These are phyloP conservation scores for Fundulus diaphanus DNA, from an alignment of 2,797 vertebrate genomes.

Conservation along the genomic window DNA sequence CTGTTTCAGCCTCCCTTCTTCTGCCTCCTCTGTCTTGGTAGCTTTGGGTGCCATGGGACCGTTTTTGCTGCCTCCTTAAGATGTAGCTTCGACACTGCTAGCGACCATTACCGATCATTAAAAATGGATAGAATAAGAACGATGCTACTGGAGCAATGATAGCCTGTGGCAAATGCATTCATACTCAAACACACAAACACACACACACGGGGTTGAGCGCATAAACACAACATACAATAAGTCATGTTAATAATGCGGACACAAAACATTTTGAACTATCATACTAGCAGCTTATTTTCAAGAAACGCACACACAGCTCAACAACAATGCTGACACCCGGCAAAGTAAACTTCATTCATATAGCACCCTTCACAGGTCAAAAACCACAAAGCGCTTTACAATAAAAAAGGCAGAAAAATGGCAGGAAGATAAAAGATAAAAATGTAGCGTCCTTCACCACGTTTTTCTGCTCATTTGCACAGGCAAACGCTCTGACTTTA, in stretches of 20 bases:
- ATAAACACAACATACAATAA: conserved; percentile 40
- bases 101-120: conserved; percentile 76
- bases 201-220: conserved; percentile 17
- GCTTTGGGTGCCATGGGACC: conserved; percentile 37
- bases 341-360: not conserved
- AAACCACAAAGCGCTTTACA: not conserved
- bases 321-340: not conserved
- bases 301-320: not conserved
- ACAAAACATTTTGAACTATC: conserved; percentile 12
- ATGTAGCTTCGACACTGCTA: conserved; percentile 65
- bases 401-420: not conserved
- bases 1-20: conserved; percentile 14
- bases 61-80: conserved; percentile 43
- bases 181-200: conserved; percentile 36
- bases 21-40: conserved; percentile 23
- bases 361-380: not conserved
- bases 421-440: not conserved
- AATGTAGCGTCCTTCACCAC: not conserved
- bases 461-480: conserved; percentile 22
- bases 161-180: conserved; percentile 69
- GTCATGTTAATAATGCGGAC: conserved; percentile 20
- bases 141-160: conserved; percentile 61
- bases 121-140: conserved; percentile 75
- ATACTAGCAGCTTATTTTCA: not conserved
- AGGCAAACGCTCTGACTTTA: conserved; percentile 24